Evolutionary conservation across 2,113 vertebrate genomes (phyloP), one percentile per base, ranked within the genome.

Genomic region (Dryoscopus gambensis): DNA sequence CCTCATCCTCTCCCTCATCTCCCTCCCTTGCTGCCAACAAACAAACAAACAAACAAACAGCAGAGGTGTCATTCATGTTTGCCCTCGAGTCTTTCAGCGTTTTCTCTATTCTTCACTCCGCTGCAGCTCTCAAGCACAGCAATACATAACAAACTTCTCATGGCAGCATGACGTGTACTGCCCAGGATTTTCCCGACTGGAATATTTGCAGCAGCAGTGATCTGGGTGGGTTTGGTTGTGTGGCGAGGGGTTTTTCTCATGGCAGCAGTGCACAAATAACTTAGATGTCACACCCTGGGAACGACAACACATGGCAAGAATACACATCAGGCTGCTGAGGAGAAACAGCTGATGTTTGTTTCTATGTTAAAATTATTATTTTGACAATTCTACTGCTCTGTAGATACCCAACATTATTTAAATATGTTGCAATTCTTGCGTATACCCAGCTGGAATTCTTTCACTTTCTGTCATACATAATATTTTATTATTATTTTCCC

Each of bases 161-260:
- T 0, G 12, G 50, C 62, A 64, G 39, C 0, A 0, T 53, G 31
- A 8, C 13, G 10, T 75, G 69, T 22, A 4, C 35, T 56, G 20
- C 6, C 0, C 55, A 10, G 39, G 63, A 1, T 64, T 78, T n/a
- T 68, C 69, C 89, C 65, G 44, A 19, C 56, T 76, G 62, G 24
- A 83, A 76, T 83, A 35, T 69, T 44, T 47, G 49, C 84, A 47
- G 33, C 40, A 22, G n/a, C 6, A 19, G 24, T 46, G 44, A 35
- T 46, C 23, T 35, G 64, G 11, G 23, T 24, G 35, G 25, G n/a
- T 2, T 33, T 50, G 30, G 6, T 42, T 25, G 5, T 13, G 10
- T 5, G 20, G 6, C 31, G 62, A 57, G 16, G 21, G 4, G 1
- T 9, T 10, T 9, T 39, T 64, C 64, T 44, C 13, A 37, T 19